Percentiles rank a stretch among this genome's conserved stretches.
Evolutionary conservation across 2,113 vertebrate species (phyloP).

Genomic region (Tichodroma muraria): DNA sequence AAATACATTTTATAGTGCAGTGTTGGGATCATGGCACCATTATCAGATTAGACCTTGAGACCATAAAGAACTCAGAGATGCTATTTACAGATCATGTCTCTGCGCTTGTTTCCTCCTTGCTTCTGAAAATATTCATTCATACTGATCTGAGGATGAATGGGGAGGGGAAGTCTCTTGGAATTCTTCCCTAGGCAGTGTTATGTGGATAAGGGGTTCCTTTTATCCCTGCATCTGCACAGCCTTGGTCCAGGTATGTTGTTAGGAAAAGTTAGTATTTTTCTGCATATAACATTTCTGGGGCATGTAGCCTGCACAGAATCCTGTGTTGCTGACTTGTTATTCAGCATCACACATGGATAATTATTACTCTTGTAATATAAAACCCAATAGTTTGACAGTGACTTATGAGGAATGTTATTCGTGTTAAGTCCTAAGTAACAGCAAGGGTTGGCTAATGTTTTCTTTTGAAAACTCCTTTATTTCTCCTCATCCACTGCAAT

Average conservation of each 20-base stretch:
- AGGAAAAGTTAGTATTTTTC: neutral
- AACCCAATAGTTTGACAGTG: neutral
- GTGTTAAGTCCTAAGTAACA: neutral
- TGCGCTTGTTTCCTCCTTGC: neutral
- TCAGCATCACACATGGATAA: neutral
- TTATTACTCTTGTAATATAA: neutral
- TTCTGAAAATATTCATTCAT: neutral
- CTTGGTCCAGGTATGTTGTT: rapidly evolving
- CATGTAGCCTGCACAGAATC: neutral
- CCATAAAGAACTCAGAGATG: rapidly evolving
- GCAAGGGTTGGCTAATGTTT: neutral
- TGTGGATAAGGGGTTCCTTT: neutral
- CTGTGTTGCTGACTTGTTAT: neutral
- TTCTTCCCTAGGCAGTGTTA: neutral
- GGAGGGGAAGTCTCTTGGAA: neutral
- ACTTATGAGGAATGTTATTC: rapidly evolving
- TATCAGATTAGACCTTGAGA: neutral
- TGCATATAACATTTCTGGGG: neutral
- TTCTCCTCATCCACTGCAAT: neutral
- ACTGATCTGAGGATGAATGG: neutral
- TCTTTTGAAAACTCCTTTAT: neutral
- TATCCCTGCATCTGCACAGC: neutral
- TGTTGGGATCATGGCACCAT: neutral
- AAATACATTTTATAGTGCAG: neutral
- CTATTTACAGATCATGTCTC: neutral